Evolutionary conservation across 2,113 vertebrate genomes (phyloP).

Genomic region (Scopus umbretta): DNA sequence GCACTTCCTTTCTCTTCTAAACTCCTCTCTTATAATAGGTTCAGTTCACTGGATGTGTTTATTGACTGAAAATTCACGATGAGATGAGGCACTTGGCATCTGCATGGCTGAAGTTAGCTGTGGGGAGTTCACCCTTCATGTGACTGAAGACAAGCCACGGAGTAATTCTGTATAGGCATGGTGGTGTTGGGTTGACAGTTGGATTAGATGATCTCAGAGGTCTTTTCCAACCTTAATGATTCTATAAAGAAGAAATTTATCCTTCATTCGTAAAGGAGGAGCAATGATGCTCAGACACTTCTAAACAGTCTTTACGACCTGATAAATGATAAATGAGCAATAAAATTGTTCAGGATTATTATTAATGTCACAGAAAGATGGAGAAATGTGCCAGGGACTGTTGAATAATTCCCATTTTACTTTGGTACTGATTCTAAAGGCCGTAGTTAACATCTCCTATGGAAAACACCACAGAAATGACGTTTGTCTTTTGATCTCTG

Average conservation of each 20-base stretch:
- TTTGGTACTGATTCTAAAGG: background rate
- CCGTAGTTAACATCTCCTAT: background rate
- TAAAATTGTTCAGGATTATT: background rate
- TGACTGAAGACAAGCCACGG: background rate
- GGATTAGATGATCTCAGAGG: no score
- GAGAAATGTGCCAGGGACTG: background rate
- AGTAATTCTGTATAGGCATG: no score
- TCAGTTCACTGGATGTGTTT: background rate
- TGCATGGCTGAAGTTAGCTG: background rate
- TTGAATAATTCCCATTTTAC: background rate
- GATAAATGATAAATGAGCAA: background rate
- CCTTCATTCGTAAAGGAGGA: background rate
- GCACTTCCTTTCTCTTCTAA: background rate
- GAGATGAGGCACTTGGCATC: background rate
- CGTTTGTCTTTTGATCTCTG: background rate
- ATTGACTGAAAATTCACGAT: background rate
- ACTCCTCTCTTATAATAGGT: background rate
- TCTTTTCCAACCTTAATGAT: no score
- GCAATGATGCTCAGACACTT: background rate
- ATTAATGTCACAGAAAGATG: background rate
- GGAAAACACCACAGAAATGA: background rate
- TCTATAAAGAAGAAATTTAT: background rate
- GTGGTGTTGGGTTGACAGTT: no score
- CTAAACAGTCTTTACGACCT: background rate
- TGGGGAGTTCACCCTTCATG: background rate